Evolutionary conservation across 1,140 invertebrate genomes (phyloP), one percentile per base, ranked within the genome.

Genomic region (Bombus difficillimus): DNA sequence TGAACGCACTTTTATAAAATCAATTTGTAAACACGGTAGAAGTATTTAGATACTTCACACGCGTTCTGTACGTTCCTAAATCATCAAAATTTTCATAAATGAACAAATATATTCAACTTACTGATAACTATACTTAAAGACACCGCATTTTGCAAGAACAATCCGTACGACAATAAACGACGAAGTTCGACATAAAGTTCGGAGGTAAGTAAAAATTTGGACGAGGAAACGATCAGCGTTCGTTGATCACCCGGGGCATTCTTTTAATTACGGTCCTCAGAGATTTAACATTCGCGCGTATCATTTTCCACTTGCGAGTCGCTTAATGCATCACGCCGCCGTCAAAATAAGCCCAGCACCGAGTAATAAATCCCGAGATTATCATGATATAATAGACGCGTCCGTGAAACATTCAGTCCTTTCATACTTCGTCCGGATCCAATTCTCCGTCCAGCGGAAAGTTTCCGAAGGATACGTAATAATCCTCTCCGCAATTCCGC

Each of bases 401-500:
- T 47, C 73, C 74, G 64, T n/a, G 73, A 85, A 75, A 72, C 66
- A 87, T 66, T 77, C 85, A 79, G 78, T 81, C 83, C 64, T 85
- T 91, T 91, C 83, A 74, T 78, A 62, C 76, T 59, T 68, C 74
- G 71, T 72, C 76, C 77, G 71, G 53, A 53, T 85, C 89, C 81
- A 77, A 87, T 89, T 90, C 85, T 81, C 77, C 71, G 84, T 91
- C 80, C 75, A 72, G 74, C 72, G 64, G 77, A 86, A 87, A 91
- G 68, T 91, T 85, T 81, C 64, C 87, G 79, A 91, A 91, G 85
- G 87, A 91, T 81, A 88, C 82, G 84, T 90, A 90, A 90, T 90
- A 91, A 90, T 91, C 88, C 84, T 72, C 64, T 68, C 86, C 59
- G 68, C 76, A 83, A 79, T 85, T 85, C 78, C 69, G 68, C 69